phyloP scores from a whole-genome alignment of 2,113 vertebrate genomes.

The Paradisaea rubra region DNA sequence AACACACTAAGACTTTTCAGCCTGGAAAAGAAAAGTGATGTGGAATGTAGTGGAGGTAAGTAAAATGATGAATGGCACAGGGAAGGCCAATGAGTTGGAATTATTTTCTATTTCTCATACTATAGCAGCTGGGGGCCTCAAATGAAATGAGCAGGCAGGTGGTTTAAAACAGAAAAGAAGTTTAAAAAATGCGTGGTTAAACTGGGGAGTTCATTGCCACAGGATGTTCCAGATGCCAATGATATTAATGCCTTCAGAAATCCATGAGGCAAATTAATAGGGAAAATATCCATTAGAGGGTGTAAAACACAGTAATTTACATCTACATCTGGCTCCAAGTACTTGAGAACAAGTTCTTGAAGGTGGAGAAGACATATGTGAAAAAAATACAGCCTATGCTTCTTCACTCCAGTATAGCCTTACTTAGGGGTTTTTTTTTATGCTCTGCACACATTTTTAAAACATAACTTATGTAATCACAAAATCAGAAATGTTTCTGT shows the following conservation, averaged over 20 bases:
- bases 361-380: background rate
- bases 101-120: background rate
- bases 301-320: background rate
- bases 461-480: background rate
- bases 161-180: background rate
- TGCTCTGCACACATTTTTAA: accelerated
- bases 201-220: background rate
- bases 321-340: background rate
- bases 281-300: background rate
- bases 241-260: background rate
- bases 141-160: background rate
- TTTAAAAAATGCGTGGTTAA: background rate
- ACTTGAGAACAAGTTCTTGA: background rate
- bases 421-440: accelerated
- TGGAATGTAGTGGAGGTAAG: background rate
- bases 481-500: background rate
- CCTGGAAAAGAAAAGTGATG: background rate
- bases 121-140: background rate
- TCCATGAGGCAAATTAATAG: background rate
- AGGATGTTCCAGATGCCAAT: background rate
- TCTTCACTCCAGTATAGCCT: accelerated
- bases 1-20: background rate
- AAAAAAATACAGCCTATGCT: background rate
- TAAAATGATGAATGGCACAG: background rate
- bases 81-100: background rate